Conservation (phyloP, 2,113 vertebrate genomes). For the Sigmodon hispidus region DNA sequence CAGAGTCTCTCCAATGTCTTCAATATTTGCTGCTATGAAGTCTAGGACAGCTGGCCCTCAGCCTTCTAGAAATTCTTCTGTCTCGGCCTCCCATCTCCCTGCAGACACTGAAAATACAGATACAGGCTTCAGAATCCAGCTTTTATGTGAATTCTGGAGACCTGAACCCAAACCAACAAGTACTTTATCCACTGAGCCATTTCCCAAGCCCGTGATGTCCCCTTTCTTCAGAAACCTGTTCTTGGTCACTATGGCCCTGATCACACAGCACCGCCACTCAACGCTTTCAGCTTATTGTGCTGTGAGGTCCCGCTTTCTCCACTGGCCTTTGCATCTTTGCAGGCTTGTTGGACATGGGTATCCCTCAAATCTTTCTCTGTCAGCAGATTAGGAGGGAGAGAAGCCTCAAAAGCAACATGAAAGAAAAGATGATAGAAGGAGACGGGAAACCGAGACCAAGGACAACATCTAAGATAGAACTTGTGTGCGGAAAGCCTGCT, state of each 20-base stretch:
- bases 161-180: neutral
- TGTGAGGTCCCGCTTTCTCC: neutral
- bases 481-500: neutral
- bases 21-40: neutral
- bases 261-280: neutral
- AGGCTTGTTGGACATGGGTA: neutral
- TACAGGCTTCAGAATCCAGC: neutral
- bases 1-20: neutral
- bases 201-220: neutral
- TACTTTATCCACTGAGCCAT: neutral
- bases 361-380: neutral
- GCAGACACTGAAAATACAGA: neutral
- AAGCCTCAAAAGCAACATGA: neutral
- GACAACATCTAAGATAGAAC: neutral
- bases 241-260: neutral
- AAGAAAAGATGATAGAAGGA: neutral
- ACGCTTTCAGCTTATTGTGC: neutral
- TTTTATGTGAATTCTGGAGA: neutral
- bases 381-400: neutral
- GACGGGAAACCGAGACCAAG: neutral
- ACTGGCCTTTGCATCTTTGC: neutral
- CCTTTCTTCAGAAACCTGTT: neutral
- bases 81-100: neutral
- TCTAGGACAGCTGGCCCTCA: neutral
- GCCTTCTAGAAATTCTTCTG: neutral